Percentiles rank a stretch among this genome's conserved stretches.
phyloP scores from a whole-genome alignment of 2,113 vertebrate species.

The Rhynchomys soricoides region DNA sequence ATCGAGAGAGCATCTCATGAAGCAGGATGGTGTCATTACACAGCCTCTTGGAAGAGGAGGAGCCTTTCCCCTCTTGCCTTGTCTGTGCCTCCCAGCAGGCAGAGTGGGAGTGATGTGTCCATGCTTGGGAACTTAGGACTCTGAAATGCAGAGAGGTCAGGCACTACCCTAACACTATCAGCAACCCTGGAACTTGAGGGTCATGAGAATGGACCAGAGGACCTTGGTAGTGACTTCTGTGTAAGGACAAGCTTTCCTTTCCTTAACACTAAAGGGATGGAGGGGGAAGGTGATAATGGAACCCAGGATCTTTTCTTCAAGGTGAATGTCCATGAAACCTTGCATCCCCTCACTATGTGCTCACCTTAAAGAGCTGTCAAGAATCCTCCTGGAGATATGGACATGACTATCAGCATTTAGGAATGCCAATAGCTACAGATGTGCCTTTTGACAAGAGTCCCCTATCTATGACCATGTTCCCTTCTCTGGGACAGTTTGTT shows the following conservation, averaged over 20 bases:
- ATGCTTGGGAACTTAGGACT: background rate
- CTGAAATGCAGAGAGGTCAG: background rate
- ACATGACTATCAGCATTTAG: too few species aligned
- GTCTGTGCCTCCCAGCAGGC: background rate
- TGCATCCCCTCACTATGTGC: background rate
- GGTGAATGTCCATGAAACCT: background rate
- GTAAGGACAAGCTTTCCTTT: background rate
- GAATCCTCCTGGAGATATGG: background rate
- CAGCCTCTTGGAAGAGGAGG: background rate
- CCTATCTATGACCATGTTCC: too few species aligned
- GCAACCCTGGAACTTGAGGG: background rate
- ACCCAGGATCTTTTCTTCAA: background rate
- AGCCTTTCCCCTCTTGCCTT: background rate
- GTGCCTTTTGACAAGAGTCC: background rate
- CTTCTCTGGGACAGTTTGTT: background rate
- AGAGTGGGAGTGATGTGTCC: background rate
- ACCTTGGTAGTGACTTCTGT: background rate
- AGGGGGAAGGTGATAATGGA: background rate
- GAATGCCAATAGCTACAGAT: rapidly evolving
- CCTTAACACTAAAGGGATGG: background rate
- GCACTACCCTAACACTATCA: background rate
- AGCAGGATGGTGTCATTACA: background rate
- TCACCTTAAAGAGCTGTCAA: background rate
- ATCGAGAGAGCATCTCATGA: background rate
- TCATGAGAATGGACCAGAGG: background rate